These are phyloP conservation scores for Epicauta chinensis DNA, from an alignment of 1,140 invertebrate genomes.

Conservation along the genomic window DNA sequence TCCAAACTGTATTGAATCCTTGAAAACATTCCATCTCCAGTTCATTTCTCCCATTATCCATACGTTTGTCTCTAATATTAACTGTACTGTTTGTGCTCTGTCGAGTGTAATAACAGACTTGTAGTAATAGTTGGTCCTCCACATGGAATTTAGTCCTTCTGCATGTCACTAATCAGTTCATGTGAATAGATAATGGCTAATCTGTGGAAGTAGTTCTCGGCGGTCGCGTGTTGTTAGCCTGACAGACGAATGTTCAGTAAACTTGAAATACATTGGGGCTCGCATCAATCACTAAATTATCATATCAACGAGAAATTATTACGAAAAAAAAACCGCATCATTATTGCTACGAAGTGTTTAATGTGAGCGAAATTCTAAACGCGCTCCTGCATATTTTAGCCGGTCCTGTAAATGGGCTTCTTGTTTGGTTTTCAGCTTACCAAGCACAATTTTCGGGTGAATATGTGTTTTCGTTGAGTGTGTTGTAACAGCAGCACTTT, in stretches of 20 bases:
- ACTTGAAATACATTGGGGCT: too few relatives aligned
- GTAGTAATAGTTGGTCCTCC: background rate
- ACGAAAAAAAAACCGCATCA: background rate
- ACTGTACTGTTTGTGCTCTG: too few relatives aligned
- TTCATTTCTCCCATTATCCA: too few relatives aligned
- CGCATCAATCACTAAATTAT: too few relatives aligned
- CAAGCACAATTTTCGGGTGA: slow-evolving; percentile 26
- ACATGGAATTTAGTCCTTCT: background rate
- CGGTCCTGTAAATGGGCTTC: slow-evolving; percentile 20
- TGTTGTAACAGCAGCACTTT: too few relatives aligned
- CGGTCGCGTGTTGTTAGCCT: background rate
- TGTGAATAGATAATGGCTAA: background rate
- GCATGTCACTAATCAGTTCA: background rate
- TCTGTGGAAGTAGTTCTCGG: background rate
- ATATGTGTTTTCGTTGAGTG: slow-evolving; percentile 24
- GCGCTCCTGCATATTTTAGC: slow-evolving; percentile 25
- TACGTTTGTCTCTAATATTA: too few relatives aligned
- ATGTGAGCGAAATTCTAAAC: slow-evolving; percentile 19
- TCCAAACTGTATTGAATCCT: too few relatives aligned
- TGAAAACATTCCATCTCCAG: too few relatives aligned
- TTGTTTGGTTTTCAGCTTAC: slow-evolving; percentile 27
- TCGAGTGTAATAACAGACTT: too few relatives aligned
- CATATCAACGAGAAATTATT: too few relatives aligned
- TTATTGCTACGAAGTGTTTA: too few relatives aligned
- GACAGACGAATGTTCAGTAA: too few relatives aligned